A percentile compares a stretch with the other conserved stretches of the same genome.
Conservation (phyloP, 1,140 invertebrate species). For the Heliconius himera region DNA sequence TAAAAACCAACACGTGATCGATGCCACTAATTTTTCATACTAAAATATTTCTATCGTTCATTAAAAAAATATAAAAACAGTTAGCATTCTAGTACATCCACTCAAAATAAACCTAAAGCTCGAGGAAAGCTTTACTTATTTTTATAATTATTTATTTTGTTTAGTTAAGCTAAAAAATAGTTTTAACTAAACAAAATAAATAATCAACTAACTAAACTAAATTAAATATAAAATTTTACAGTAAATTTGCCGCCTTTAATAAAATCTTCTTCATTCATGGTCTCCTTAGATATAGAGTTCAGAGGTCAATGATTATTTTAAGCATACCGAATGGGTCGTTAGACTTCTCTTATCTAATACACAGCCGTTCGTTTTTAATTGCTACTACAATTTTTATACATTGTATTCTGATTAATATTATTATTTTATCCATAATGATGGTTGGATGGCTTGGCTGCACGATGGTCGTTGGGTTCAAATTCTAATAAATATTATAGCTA, state of each 20-base stretch:
- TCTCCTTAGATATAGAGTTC: slow-evolving; percentile 41
- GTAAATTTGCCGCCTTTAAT: not conserved
- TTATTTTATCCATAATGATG: not conserved
- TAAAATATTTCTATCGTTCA: too few relatives aligned
- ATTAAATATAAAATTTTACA: not conserved
- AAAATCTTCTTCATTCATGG: slow-evolving; percentile 25
- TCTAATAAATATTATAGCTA: too few relatives aligned
- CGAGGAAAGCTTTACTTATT: not conserved
- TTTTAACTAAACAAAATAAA: not conserved
- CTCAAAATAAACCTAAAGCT: not conserved
- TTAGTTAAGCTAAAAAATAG: not conserved
- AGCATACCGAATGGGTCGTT: slow-evolving; percentile 41
- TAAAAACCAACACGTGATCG: too few relatives aligned
- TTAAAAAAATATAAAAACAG: too few relatives aligned
- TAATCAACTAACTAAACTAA: not conserved
- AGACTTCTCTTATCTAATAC: slow-evolving; percentile 44
- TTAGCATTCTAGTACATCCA: too few relatives aligned
- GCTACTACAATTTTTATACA: slow-evolving; percentile 18
- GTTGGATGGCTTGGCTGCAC: too few relatives aligned
- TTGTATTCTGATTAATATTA: not conserved
- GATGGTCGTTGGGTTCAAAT: too few relatives aligned
- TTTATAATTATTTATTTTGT: too few relatives aligned
- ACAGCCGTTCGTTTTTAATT: slow-evolving; percentile 19
- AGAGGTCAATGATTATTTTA: slow-evolving; percentile 46
- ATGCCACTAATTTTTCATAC: too few relatives aligned